Conservation (phyloP, 2,797 vertebrate species). For the Cirrhinus molitorella region DNA sequence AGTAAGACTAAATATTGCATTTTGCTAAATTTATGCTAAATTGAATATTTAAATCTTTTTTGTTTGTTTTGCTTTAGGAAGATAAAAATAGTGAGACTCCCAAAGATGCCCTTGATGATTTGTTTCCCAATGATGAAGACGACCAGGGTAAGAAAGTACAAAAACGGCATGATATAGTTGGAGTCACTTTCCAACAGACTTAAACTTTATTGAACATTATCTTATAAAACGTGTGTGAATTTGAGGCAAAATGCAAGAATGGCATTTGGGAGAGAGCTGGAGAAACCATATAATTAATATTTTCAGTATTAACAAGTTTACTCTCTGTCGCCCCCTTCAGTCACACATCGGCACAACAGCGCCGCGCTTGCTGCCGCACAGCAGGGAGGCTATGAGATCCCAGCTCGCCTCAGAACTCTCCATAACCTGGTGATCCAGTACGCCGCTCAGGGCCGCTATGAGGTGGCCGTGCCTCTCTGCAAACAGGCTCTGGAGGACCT, state of each 20-base stretch:
- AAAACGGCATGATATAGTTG: background rate
- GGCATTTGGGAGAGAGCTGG: background rate
- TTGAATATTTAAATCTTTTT: background rate
- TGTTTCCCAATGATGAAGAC: constrained; percentile 62
- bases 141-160: constrained; percentile 37
- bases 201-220: too few species aligned
- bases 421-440: constrained; percentile 91
- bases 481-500: constrained; percentile 88
- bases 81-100: constrained; percentile 45
- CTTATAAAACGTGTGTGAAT: too few species aligned
- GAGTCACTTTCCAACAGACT: too few species aligned
- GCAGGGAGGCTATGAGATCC: constrained; percentile 87
- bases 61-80: constrained; percentile 20
- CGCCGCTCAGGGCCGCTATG: constrained; percentile 87
- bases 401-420: constrained; percentile 81
- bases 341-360: constrained; percentile 76
- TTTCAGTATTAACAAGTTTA: background rate
- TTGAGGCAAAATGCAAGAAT: background rate
- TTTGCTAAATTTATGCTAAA: too few species aligned
- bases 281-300: background rate
- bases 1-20: too few species aligned
- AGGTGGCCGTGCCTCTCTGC: constrained; percentile 88
- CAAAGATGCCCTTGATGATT: constrained; percentile 54
- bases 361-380: constrained; percentile 81
- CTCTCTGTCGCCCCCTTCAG: constrained; percentile 59